A percentile compares a stretch with the other conserved stretches of the same genome.
phyloP scores from a whole-genome alignment of 2,797 vertebrate species.

The Lacerta viridis region DNA sequence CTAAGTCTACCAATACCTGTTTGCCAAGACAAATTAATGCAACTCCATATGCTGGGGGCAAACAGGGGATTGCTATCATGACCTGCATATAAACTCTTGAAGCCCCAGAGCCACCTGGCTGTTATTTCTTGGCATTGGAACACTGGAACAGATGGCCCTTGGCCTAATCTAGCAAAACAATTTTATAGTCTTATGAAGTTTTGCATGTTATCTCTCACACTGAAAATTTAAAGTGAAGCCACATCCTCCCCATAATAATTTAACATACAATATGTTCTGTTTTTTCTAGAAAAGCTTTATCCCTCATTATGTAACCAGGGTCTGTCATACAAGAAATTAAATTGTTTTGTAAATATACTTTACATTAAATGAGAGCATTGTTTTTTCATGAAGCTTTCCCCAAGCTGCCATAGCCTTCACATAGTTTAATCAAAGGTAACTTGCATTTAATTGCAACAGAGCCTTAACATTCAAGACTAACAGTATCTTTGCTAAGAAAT shows the following conservation, averaged over 20 bases:
- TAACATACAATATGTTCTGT: background rate
- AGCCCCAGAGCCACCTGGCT: background rate
- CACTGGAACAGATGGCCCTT: background rate
- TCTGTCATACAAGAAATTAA: background rate
- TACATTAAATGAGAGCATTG: background rate
- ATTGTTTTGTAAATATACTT: background rate
- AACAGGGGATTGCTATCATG: too few species aligned
- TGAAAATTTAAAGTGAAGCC: background rate
- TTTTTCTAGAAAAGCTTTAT: conserved; percentile 6
- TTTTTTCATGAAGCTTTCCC: background rate
- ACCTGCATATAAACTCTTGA: background rate
- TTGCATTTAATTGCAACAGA: background rate
- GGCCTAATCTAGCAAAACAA: background rate
- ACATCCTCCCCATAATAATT: background rate
- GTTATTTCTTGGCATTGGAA: background rate
- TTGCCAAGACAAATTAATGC: background rate
- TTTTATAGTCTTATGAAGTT: background rate
- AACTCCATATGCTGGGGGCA: background rate
- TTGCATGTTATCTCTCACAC: background rate
- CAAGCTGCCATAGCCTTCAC: background rate
- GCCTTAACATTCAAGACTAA: background rate
- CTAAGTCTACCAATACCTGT: background rate
- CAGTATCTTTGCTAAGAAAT: background rate
- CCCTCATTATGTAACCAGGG: background rate
- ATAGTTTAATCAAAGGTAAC: background rate